Evolutionary conservation across 2,113 vertebrate genomes (phyloP).

Genomic region (Uropsilus gracilis): DNA sequence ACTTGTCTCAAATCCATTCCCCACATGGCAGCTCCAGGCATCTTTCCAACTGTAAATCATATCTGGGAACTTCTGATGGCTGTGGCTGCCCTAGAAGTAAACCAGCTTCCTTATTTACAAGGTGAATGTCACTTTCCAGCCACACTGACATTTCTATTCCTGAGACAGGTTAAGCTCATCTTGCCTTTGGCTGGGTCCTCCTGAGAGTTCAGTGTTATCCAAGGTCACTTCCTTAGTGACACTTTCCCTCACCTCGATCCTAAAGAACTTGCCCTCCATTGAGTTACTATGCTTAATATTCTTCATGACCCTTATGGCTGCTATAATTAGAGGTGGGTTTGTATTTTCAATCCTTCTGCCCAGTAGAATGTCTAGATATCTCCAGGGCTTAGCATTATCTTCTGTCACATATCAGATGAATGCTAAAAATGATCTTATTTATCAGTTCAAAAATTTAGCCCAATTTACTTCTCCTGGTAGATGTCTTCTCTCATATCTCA

Average conservation of each 20-base stretch:
- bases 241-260: neutral
- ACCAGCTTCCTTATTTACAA: neutral
- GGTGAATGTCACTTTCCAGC: neutral
- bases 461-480: neutral
- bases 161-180: neutral
- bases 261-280: rapidly evolving
- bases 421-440: neutral
- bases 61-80: neutral
- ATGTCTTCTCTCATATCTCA: neutral
- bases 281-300: neutral
- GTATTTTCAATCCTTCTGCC: neutral
- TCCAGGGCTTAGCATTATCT: neutral
- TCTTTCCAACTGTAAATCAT: neutral
- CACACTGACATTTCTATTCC: neutral
- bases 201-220: neutral
- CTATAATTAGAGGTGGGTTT: neutral
- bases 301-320: neutral
- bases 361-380: neutral
- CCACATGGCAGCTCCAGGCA: neutral
- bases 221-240: neutral
- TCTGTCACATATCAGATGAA: neutral
- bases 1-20: neutral
- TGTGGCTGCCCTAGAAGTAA: neutral
- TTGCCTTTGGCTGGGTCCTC: neutral
- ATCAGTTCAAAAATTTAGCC: neutral